Percentiles rank a stretch among this genome's conserved stretches.
These are phyloP conservation scores for Amphiduros pacificus DNA, from an alignment of 2,888 invertebrate species.

Conservation along the genomic window DNA sequence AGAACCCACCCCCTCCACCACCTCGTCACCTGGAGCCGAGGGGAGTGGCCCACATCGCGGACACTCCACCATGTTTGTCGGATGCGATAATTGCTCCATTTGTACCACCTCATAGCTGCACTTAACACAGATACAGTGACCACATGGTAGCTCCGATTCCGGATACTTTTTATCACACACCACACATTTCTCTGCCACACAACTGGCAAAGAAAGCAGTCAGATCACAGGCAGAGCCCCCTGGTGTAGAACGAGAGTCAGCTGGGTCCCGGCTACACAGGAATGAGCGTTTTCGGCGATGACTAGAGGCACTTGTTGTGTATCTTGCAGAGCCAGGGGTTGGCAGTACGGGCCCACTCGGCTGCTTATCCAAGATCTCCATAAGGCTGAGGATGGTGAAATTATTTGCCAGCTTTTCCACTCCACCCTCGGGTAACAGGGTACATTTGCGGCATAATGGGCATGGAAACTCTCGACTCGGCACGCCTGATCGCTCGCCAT, in stretches of 20 bases:
- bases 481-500: background rate
- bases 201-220: background rate
- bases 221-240: background rate
- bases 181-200: conserved; percentile 1
- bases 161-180: conserved; percentile 5
- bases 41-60: background rate
- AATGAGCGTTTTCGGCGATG: background rate
- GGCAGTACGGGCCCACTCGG: background rate
- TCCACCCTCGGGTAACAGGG: conserved; percentile 10
- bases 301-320: background rate
- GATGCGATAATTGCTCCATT: background rate
- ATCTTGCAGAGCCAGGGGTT: background rate
- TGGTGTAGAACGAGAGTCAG: background rate
- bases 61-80: background rate
- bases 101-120: background rate
- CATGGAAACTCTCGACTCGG: conserved; percentile 12
- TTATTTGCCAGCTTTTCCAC: conserved; percentile 18
- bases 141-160: conserved; percentile 10
- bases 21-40: background rate
- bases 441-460: conserved; percentile 21
- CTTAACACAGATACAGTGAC: conserved; percentile 12
- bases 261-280: background rate
- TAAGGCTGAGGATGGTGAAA: conserved; percentile 18
- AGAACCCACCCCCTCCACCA: background rate
- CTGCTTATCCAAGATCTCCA: conserved; percentile 17